Percentiles rank a stretch among this genome's conserved stretches.
Evolutionary conservation across 2,797 vertebrate genomes (phyloP).

Genomic region (Rhynchotus rufescens): DNA sequence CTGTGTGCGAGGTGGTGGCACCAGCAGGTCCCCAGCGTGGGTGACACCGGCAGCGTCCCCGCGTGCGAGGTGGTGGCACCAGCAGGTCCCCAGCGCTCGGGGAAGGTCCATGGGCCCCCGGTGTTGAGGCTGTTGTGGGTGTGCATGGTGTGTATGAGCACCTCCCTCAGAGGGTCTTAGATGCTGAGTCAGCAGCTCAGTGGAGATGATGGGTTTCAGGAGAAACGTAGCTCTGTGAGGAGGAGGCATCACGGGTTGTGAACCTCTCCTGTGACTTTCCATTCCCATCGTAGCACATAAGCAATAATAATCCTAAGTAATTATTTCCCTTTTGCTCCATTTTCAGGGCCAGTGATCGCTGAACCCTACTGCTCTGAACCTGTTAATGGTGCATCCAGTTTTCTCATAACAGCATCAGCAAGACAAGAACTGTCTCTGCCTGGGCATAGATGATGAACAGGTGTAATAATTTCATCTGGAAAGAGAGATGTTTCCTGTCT

Average conservation of each 20-base stretch:
- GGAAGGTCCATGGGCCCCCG: no score
- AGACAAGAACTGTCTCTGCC: neutral
- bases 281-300: rapidly evolving
- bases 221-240: neutral
- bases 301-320: neutral
- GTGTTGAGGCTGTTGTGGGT: no score
- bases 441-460: neutral
- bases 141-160: no score
- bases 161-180: neutral
- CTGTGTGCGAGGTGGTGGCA: no score
- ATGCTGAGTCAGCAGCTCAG: no score
- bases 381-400: neutral
- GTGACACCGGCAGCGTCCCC: no score
- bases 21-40: no score
- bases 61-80: no score
- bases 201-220: neutral
- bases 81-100: no score
- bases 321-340: neutral
- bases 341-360: rapidly evolving
- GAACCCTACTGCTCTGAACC: neutral
- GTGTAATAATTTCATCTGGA: neutral
- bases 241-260: neutral
- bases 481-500: neutral
- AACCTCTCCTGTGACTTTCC: neutral
- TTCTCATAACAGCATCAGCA: neutral